Conservation (phyloP, 2,113 vertebrate genomes). For the Sinocyclocheilus rhinocerous region DNA sequence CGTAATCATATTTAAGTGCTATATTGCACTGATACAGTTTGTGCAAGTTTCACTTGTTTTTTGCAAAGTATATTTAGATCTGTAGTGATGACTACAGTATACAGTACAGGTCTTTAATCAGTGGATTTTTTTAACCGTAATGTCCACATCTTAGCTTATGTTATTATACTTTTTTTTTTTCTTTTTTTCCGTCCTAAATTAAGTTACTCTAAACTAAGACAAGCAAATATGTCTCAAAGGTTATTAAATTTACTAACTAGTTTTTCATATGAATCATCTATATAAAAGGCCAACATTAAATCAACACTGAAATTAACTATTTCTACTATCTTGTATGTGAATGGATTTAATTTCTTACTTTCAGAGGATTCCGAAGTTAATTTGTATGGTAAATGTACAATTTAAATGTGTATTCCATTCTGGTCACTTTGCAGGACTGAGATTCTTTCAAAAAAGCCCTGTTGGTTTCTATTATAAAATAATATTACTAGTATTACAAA, state of each 20-base stretch:
- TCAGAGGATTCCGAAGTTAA: constrained; percentile 27
- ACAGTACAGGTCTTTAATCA: background rate
- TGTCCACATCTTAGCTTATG: background rate
- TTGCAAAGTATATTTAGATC: background rate
- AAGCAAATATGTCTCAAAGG: background rate
- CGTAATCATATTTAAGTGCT: background rate
- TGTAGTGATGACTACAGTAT: background rate
- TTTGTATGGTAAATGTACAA: constrained; percentile 8
- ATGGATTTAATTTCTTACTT: constrained; percentile 40
- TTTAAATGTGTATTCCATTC: constrained; percentile 8
- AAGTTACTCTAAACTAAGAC: background rate
- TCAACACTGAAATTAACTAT: background rate
- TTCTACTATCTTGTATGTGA: background rate
- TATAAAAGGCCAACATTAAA: background rate
- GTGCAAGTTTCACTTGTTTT: background rate
- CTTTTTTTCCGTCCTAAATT: no score
- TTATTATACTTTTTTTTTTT: no score
- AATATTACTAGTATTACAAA: background rate
- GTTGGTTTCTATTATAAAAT: background rate
- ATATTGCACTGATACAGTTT: background rate
- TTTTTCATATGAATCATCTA: background rate
- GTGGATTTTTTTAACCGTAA: background rate
- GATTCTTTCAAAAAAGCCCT: background rate
- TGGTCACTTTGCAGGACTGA: constrained; percentile 10
- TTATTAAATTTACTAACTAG: background rate